Evolutionary conservation across 1,140 invertebrate genomes (phyloP).

Genomic region (Brachionus rotundiformis): DNA sequence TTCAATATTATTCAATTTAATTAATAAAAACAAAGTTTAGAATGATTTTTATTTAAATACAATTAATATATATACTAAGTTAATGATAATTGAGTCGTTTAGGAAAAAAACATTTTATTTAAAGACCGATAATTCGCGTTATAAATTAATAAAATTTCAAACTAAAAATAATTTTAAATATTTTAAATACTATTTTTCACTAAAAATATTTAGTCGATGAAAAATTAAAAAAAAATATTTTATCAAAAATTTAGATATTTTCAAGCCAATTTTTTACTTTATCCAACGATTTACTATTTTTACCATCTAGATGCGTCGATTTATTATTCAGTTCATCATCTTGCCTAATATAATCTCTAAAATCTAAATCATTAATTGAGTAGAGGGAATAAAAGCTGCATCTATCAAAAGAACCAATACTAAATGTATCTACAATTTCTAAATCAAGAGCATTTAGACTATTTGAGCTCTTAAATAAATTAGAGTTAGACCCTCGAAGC

Average conservation of each 20-base stretch:
- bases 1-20: too few species aligned
- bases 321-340: background rate
- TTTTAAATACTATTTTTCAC: background rate
- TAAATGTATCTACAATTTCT: conserved; percentile 3
- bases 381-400: background rate
- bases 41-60: too few species aligned
- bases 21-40: too few species aligned
- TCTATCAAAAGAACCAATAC: conserved; percentile 33
- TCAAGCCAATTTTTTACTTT: conserved; percentile 40
- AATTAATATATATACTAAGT: too few species aligned
- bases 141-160: background rate
- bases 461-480: conserved; percentile 18
- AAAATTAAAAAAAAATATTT: background rate
- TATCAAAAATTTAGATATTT: conserved; percentile 6
- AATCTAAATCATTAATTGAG: background rate
- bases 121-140: background rate
- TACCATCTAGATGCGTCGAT: background rate
- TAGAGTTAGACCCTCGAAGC: background rate
- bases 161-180: background rate
- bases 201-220: background rate
- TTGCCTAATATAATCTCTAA: background rate
- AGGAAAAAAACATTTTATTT: background rate
- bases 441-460: conserved; percentile 31
- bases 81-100: background rate
- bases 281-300: background rate